Conservation (phyloP, 1,140 invertebrate genomes). For the Heliconius nattereri region DNA sequence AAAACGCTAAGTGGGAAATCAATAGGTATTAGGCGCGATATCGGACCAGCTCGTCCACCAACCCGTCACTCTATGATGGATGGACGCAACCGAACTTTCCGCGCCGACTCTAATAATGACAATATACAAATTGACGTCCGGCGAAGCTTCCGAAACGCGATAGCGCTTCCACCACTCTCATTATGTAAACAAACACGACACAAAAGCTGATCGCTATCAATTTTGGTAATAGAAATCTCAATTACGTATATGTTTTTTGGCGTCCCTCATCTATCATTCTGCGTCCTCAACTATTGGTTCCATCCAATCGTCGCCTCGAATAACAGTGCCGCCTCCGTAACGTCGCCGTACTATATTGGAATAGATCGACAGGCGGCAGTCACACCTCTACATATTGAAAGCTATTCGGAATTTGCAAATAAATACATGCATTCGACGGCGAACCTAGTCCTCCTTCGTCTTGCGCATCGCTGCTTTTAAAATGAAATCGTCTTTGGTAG, state of each 20-base stretch:
- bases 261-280: slow-evolving; percentile 36
- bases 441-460: slow-evolving; percentile 50
- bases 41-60: slow-evolving; percentile 72
- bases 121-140: slow-evolving; percentile 81
- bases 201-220: slow-evolving; percentile 72
- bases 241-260: slow-evolving; percentile 55
- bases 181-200: slow-evolving; percentile 78
- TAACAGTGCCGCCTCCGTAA: slow-evolving; percentile 64
- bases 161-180: slow-evolving; percentile 74
- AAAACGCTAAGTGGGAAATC: slow-evolving; percentile 81
- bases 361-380: slow-evolving; percentile 72
- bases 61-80: slow-evolving; percentile 77
- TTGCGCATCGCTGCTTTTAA: slow-evolving; percentile 67
- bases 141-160: slow-evolving; percentile 75
- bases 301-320: slow-evolving; percentile 64
- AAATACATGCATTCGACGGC: slow-evolving; percentile 71
- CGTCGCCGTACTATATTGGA: slow-evolving; percentile 71
- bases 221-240: slow-evolving; percentile 80
- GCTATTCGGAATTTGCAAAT: slow-evolving; percentile 79
- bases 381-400: slow-evolving; percentile 78
- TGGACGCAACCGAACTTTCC: slow-evolving; percentile 76
- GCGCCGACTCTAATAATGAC: slow-evolving; percentile 76
- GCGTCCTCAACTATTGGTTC: slow-evolving; percentile 44
- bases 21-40: slow-evolving; percentile 80
- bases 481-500: slow-evolving; percentile 75